Base-by-base conservation (phyloP, 2,113 vertebrate species). In the Tetraodon nigroviridis region DNA sequence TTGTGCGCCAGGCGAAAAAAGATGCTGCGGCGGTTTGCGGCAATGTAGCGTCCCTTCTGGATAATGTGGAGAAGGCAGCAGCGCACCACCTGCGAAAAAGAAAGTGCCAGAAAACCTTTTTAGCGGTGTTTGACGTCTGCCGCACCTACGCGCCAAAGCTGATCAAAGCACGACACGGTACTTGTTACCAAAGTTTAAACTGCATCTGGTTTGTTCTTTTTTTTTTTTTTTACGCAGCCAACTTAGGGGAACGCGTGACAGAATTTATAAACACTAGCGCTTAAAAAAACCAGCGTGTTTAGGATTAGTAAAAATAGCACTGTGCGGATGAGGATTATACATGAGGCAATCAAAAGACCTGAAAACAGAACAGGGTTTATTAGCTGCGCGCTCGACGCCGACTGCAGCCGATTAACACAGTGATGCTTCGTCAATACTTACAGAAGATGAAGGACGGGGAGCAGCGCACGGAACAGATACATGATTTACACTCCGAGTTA, bases 31-130 rank as follows among this genome's bases (percentile, higher is more conserved):
- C 94, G 90, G 85, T 91, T 94, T 74, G 91, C n/a, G 0, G 89
- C 76, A 67, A 97, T 92, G n/a, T 96, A 93, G 67, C 90, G 93
- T 7, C 92, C 90, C 79, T 95, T 96, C 78, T 95, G 92, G 55
- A 95, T 88, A 58, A 94, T 92, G 86, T 96, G 93, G 3, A 93
- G 92, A 70, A 94, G 76, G 81, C 94, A 95, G 85, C 92, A 92
- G 51, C 90, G 90, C 45, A 92, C 90, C 0, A 94, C 93, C 91
- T 92, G 27, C 1, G n/a, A 48, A 46, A 12, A 1, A 37, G 57
- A 64, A 29, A 54, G 3, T 4, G 10, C 3, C 13, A 21, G 8
- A 6, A 55, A 27, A 27, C 5, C 5, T 27, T 27, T 6, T 27
- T 27, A n/a, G 5, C 5, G 7, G 24, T 27, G 24, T 27, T 27